A percentile compares a stretch with the other conserved stretches of the same genome.
Conservation (phyloP, 2,797 vertebrate genomes). For the Lemur catta region DNA sequence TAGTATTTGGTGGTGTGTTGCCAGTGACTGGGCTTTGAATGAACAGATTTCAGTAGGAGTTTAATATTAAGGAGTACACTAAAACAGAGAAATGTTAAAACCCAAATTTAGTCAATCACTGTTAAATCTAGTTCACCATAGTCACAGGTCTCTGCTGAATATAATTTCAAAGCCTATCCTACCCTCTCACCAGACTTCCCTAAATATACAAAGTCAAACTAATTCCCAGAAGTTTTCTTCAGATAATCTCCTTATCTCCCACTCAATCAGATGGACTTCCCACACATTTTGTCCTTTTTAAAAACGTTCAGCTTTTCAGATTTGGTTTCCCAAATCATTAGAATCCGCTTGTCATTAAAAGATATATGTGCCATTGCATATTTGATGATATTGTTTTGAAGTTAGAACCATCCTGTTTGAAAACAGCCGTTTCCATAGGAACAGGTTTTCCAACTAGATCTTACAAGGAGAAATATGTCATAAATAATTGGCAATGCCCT, state of each 20-base stretch:
- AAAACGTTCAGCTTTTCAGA: constrained; percentile 47
- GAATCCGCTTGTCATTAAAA: constrained; percentile 71
- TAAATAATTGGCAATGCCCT: constrained; percentile 84
- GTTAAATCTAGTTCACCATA: not conserved
- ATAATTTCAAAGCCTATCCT: constrained; percentile 49
- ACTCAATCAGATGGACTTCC: constrained; percentile 40
- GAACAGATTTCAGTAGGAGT: not conserved
- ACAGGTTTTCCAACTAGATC: constrained; percentile 83
- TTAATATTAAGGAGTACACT: not conserved
- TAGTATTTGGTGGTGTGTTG: not conserved
- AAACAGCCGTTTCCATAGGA: constrained; percentile 87
- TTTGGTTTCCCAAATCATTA: constrained; percentile 77
- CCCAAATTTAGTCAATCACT: not conserved
- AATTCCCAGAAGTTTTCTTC: constrained; percentile 26
- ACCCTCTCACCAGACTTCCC: constrained; percentile 19
- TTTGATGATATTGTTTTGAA: constrained; percentile 82
- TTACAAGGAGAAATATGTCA: constrained; percentile 83
- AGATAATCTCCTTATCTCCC: constrained; percentile 47
- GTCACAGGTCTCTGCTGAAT: constrained; percentile 15
- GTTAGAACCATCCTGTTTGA: constrained; percentile 81
- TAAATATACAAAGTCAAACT: constrained; percentile 11
- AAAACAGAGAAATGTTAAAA: constrained; percentile 1
- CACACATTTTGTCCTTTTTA: constrained; percentile 61
- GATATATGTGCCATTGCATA: constrained; percentile 72
- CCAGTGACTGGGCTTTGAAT: not conserved